Evolutionary conservation across 2,797 vertebrate genomes (phyloP).

Genomic region (Anguilla pacifica): DNA sequence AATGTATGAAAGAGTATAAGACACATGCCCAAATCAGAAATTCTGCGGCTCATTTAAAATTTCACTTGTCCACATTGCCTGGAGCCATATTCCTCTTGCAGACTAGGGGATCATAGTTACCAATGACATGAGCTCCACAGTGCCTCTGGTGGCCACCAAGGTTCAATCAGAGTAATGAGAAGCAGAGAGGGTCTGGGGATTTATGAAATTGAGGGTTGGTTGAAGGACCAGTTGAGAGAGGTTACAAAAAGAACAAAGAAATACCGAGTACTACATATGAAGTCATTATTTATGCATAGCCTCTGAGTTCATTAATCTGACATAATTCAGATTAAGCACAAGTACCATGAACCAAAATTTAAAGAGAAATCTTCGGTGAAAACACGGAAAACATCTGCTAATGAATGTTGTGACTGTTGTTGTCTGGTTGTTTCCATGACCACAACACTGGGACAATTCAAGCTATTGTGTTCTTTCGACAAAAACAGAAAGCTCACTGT

Average conservation of each 20-base stretch:
- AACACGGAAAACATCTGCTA: not conserved
- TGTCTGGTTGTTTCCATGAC: not conserved
- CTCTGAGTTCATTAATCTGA: not conserved
- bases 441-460: not conserved
- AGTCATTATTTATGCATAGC: not conserved
- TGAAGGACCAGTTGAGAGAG: not conserved
- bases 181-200: not conserved
- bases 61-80: not conserved
- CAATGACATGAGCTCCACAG: not conserved
- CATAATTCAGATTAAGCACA: not conserved
- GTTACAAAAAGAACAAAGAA: not conserved
- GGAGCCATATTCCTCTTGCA: not conserved
- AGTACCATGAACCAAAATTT: not conserved
- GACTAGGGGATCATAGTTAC: not conserved
- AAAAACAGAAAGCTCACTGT: not conserved
- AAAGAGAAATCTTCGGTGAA: not conserved
- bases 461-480: not conserved
- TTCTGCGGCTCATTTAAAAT: conserved; percentile 1
- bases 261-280: not conserved
- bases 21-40: conserved; percentile 5
- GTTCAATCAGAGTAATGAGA: not conserved
- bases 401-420: not conserved
- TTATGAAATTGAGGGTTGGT: not conserved
- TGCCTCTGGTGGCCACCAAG: not conserved
- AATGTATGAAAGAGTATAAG: not conserved